Base-by-base conservation (phyloP, 2,888 invertebrate genomes). In the Parthenolecanium corni region DNA sequence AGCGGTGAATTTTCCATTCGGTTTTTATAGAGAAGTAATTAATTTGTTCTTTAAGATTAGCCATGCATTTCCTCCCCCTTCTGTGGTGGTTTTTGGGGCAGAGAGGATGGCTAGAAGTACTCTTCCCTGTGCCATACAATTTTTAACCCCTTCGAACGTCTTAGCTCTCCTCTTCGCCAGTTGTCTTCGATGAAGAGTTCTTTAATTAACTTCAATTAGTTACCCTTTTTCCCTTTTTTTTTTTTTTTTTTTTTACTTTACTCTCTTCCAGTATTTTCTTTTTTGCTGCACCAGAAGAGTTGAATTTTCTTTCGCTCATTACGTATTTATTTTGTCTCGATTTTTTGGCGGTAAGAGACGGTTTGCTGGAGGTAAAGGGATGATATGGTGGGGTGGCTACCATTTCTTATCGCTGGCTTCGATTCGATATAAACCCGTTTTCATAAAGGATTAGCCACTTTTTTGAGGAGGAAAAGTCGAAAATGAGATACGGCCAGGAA, bases 201-300 rank as follows among this genome's bases (percentile, higher is more conserved):
- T 63, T 63, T 63, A 63, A 63, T 63, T 63, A 63, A 63, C 63
- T 63, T 63, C 63, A 63, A 63, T 63, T 63, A 63, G 63, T 53
- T 58, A 58, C 58, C 58, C 58, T 47, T 58, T 58, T 58, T 58
- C 31, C 31, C 31, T 9, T 9, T 31, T 31, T 31, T 31, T 31
- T 31, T 9, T 31, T 9, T 31, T 31, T 9, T 9, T 9, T 9
- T 31, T 9, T 9, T 9, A 6, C 9, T 31, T 31, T 4, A 4
- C 9, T 31, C 9, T 31, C 31, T 31, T 31, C 31, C 5, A 9
- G 31, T 31, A 31, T 57, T 44, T 40, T 21, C 51, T 16, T 20
- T 40, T 40, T 40, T 18, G 56, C 40, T 16, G 42, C 46, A 42
- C 46, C 47, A 58, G 49, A 51, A 58, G 58, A 58, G 58, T 58